These are phyloP conservation scores for Bombus waltoni DNA, from an alignment of 1,140 invertebrate species.

Conservation along the genomic window DNA sequence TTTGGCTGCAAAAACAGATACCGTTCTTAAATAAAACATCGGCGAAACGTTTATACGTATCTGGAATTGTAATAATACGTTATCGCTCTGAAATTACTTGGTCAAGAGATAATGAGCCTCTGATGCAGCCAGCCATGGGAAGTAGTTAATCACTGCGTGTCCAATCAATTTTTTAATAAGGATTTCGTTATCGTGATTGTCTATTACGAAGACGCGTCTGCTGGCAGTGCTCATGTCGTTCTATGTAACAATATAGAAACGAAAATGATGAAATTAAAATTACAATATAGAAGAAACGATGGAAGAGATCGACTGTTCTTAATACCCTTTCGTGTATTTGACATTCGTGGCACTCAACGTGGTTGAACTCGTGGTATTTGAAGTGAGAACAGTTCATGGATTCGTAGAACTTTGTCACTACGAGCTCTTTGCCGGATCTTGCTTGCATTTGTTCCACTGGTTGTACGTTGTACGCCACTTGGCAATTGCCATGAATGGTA, in stretches of 20 bases:
- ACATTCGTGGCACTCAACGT: conserved; percentile 61
- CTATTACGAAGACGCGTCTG: conserved; percentile 72
- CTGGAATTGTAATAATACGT: background rate
- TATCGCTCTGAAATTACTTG: conserved; percentile 65
- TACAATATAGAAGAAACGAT: background rate
- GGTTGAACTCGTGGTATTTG: conserved; percentile 53
- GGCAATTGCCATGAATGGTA: conserved; percentile 74
- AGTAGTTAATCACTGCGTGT: conserved; percentile 73
- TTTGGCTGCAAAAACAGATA: conserved; percentile 74
- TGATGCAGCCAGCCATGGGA: conserved; percentile 75
- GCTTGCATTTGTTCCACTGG: conserved; percentile 29
- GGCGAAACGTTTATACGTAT: background rate
- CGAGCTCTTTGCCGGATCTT: conserved; percentile 38
- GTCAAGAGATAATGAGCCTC: conserved; percentile 76
- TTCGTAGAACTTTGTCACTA: conserved; percentile 70
- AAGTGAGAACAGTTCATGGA: conserved; percentile 69
- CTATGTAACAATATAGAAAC: conserved; percentile 51
- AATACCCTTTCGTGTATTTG: conserved; percentile 61
- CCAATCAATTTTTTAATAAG: conserved; percentile 72
- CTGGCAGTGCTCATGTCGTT: conserved; percentile 69
- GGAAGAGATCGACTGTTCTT: background rate
- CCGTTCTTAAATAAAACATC: conserved; percentile 2
- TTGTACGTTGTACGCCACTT: conserved; percentile 72
- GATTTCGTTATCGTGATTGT: conserved; percentile 61
- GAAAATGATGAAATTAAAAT: background rate